Conservation (phyloP, 2,888 invertebrate genomes). For the Nomada goodeniana region DNA sequence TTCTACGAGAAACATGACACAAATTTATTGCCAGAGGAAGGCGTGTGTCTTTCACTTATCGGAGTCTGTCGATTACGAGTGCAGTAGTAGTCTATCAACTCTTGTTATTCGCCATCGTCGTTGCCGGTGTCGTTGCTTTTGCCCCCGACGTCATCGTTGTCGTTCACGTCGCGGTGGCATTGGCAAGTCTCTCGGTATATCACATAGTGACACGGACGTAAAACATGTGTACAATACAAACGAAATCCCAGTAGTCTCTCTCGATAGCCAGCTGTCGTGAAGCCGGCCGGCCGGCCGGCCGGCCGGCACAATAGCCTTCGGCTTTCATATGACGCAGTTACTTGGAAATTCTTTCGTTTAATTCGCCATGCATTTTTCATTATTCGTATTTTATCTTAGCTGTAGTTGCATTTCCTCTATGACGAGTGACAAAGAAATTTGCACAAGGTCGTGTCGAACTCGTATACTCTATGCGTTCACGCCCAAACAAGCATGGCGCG, state of each 20-base stretch:
- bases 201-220: constrained; percentile 39
- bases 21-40: constrained; percentile 48
- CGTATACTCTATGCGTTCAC: constrained; percentile 65
- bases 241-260: constrained; percentile 40
- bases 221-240: constrained; percentile 53
- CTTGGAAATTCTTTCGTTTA: constrained; percentile 6
- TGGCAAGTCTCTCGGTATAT: constrained; percentile 28
- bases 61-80: constrained; percentile 55
- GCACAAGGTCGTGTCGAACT: constrained; percentile 34
- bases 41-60: constrained; percentile 56
- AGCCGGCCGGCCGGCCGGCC: constrained; percentile 77
- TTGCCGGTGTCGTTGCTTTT: constrained; percentile 1
- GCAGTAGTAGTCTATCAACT: constrained; percentile 30
- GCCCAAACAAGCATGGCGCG: constrained; percentile 79
- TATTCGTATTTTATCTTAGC: not conserved
- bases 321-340: constrained; percentile 18
- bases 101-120: constrained; percentile 5
- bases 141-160: not conserved
- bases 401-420: not conserved
- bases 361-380: not conserved
- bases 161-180: constrained; percentile 45
- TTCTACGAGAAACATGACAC: constrained; percentile 26
- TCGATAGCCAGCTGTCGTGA: constrained; percentile 66
- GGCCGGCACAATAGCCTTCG: constrained; percentile 53
- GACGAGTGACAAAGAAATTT: constrained; percentile 1